phyloP scores from a whole-genome alignment of 2,888 invertebrate species.

The Temnothorax unifasciatus region DNA sequence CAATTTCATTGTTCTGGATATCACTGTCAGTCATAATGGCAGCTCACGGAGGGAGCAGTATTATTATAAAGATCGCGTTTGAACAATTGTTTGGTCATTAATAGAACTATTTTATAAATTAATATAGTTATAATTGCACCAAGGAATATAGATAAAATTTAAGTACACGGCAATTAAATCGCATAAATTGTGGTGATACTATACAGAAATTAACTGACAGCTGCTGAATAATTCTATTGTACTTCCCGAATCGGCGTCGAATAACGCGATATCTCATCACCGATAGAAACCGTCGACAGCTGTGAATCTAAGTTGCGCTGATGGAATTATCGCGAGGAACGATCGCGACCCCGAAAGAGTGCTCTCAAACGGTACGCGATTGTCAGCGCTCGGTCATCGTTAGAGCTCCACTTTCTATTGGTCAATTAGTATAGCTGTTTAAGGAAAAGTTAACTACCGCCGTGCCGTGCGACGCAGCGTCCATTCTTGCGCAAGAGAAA shows the following conservation, averaged over 20 bases:
- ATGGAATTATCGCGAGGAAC: slow-evolving; percentile 38
- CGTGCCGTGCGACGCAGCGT: slow-evolving; percentile 56
- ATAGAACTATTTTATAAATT: not conserved
- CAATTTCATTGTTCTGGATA: slow-evolving; percentile 29
- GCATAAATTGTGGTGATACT: not conserved
- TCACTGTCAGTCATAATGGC: not conserved
- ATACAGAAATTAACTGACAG: not conserved
- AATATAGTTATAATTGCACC: not conserved
- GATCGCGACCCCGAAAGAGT: slow-evolving; percentile 66
- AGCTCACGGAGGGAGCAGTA: not conserved
- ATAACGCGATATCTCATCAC: not conserved
- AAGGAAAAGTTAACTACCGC: slow-evolving; percentile 74
- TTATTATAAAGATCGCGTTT: not conserved
- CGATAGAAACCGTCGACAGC: slow-evolving; percentile 16
- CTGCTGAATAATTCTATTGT: slow-evolving; percentile 11
- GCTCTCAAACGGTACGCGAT: slow-evolving; percentile 71
- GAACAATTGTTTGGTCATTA: not conserved
- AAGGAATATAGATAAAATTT: not conserved
- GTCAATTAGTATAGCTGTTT: slow-evolving; percentile 82
- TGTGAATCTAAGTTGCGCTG: slow-evolving; percentile 31
- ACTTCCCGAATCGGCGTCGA: not conserved
- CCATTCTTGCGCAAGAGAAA: slow-evolving; percentile 75
- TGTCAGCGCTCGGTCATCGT: slow-evolving; percentile 73
- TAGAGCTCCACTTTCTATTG: slow-evolving; percentile 80
- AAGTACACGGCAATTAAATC: not conserved